phyloP scores from a whole-genome alignment of 2,888 invertebrate species.

The Eugnorisma glareosa region DNA sequence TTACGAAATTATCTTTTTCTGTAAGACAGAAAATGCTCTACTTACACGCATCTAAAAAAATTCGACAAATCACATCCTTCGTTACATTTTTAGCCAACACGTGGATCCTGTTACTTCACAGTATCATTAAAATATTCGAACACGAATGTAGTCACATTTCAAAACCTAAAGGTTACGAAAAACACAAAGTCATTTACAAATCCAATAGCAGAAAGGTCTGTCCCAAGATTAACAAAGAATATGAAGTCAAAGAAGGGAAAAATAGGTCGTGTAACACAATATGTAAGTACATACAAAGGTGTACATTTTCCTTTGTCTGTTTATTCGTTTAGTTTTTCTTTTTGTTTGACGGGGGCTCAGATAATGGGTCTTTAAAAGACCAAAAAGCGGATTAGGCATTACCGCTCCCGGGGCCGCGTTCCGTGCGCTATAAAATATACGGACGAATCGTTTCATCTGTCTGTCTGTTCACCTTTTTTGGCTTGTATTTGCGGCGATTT shows the following conservation, averaged over 20 bases:
- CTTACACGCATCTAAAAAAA: not conserved
- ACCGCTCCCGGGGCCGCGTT: constrained; percentile 53
- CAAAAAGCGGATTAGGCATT: constrained; percentile 70
- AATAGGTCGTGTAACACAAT: constrained; percentile 11
- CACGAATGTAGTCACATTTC: not conserved
- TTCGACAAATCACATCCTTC: not conserved
- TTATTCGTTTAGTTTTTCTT: constrained; percentile 71
- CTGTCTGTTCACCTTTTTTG: constrained; percentile 18
- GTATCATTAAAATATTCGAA: constrained; percentile 7
- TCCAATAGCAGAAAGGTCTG: constrained; percentile 6
- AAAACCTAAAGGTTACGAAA: not conserved
- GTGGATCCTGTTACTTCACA: not conserved
- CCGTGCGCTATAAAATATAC: constrained; percentile 19
- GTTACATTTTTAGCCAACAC: not conserved
- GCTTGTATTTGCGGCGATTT: not conserved
- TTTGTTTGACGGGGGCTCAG: constrained; percentile 70
- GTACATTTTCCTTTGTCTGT: constrained; percentile 65
- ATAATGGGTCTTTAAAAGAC: constrained; percentile 76
- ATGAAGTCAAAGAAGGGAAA: constrained; percentile 23
- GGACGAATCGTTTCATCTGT: constrained; percentile 19
- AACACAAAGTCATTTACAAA: constrained; percentile 20
- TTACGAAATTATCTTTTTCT: not conserved
- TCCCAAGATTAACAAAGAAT: constrained; percentile 33
- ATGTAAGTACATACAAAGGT: constrained; percentile 51
- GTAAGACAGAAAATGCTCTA: too few species aligned